These are phyloP conservation scores for Melanargia galathea DNA, from an alignment of 2,888 invertebrate species.

Conservation along the genomic window DNA sequence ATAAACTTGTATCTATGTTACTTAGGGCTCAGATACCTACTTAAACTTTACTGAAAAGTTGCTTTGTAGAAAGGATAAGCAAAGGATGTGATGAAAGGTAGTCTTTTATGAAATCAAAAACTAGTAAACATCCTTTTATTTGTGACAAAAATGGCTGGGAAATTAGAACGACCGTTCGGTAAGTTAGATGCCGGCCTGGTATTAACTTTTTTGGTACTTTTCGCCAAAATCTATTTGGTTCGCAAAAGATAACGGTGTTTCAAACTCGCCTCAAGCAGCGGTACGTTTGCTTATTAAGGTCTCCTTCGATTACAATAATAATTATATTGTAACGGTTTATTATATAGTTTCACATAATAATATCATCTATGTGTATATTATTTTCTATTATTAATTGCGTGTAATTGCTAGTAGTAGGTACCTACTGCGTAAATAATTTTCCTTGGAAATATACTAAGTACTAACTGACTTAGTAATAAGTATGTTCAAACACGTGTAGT, in stretches of 20 bases:
- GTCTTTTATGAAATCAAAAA: neutral
- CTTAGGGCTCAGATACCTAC: too few relatives aligned
- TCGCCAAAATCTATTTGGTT: constrained; percentile 75
- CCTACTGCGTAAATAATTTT: constrained; percentile 21
- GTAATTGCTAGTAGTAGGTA: constrained; percentile 17
- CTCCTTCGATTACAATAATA: constrained; percentile 51
- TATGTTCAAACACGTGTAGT: constrained; percentile 29
- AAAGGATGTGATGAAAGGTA: neutral
- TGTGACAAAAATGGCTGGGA: constrained; percentile 33
- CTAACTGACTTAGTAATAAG: constrained; percentile 26
- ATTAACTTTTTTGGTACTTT: constrained; percentile 75
- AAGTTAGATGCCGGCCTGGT: constrained; percentile 66
- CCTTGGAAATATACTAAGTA: constrained; percentile 33
- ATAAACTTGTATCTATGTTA: too few relatives aligned
- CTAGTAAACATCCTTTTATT: constrained; percentile 15
- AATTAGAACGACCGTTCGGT: constrained; percentile 76
- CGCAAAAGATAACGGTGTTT: constrained; percentile 71
- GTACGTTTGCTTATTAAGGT: constrained; percentile 71
- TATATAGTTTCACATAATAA: constrained; percentile 25
- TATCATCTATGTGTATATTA: neutral
- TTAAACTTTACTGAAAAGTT: too few relatives aligned
- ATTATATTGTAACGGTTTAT: constrained; percentile 38
- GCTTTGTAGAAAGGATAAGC: neutral
- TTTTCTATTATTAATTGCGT: constrained; percentile 11
- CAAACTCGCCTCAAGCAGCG: constrained; percentile 56